Evolutionary conservation across 2,888 invertebrate genomes (phyloP).

Genomic region (Heteromurus nitidus): DNA sequence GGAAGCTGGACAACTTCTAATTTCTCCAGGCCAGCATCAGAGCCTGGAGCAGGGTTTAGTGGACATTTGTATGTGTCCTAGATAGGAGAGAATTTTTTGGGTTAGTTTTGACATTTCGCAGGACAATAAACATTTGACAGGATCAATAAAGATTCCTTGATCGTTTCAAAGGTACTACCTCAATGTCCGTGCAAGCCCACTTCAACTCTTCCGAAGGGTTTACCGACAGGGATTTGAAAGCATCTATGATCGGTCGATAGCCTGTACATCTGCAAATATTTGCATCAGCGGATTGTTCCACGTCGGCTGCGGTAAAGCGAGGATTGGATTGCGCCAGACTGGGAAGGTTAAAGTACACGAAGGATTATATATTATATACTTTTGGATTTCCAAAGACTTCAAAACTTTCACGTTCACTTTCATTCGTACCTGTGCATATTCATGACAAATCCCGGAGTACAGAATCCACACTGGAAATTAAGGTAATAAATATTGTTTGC

Average conservation of each 20-base stretch:
- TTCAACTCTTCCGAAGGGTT: slow-evolving; percentile 78
- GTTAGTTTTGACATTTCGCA: too few species aligned
- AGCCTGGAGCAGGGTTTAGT: too few species aligned
- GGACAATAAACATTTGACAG: too few species aligned
- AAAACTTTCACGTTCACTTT: too few species aligned
- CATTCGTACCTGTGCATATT: slow-evolving; percentile 75
- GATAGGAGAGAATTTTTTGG: too few species aligned
- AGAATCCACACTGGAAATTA: slow-evolving; percentile 4
- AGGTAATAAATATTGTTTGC: slow-evolving; percentile 36
- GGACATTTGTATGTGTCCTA: too few species aligned
- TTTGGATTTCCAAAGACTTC: not conserved
- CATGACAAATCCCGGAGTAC: slow-evolving; percentile 84
- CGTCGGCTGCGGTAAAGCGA: slow-evolving; percentile 79
- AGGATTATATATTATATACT: not conserved
- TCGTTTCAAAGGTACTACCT: too few species aligned
- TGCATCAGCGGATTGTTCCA: slow-evolving; percentile 78
- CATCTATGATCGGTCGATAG: slow-evolving; percentile 83
- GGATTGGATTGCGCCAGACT: slow-evolving; percentile 74
- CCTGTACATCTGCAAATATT: slow-evolving; percentile 75
- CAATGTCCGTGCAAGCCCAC: slow-evolving; percentile 77
- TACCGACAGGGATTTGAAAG: slow-evolving; percentile 82
- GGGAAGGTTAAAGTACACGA: not conserved
- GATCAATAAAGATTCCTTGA: too few species aligned
- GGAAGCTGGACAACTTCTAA: slow-evolving; percentile 29
- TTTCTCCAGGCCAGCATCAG: too few species aligned